phyloP scores from a whole-genome alignment of 2,888 invertebrate species.

The Girardia tigrina region DNA sequence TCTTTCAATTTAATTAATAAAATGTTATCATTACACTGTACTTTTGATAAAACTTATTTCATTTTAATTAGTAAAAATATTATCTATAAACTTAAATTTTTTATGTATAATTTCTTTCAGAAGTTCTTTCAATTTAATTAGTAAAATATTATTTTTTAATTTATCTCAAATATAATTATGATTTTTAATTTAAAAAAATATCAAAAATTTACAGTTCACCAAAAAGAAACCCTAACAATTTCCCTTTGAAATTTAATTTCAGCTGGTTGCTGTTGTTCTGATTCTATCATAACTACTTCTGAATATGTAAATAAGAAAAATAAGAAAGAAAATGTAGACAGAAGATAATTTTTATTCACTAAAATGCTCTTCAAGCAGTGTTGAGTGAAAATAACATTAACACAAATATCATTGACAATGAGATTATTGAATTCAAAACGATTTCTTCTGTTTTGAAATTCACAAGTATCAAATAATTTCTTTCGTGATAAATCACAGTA shows the following conservation, averaged over 20 bases:
- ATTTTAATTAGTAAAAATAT: no score
- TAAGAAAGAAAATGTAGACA: not conserved
- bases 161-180: not conserved
- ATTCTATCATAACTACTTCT: no score
- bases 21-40: no score
- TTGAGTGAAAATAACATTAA: not conserved
- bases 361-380: not conserved
- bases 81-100: no score
- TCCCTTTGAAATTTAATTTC: no score
- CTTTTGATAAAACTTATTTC: no score
- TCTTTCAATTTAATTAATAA: no score
- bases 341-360: conserved; percentile 23
- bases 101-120: no score
- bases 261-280: no score
- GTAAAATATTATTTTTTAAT: not conserved
- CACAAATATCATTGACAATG: not conserved
- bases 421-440: not conserved
- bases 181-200: not conserved
- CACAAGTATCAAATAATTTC: not conserved
- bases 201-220: not conserved
- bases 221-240: no score
- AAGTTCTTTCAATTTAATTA: no score
- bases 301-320: not conserved
- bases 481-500: not conserved
- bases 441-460: not conserved